Evolutionary conservation across 2,113 vertebrate genomes (phyloP), one percentile per base, ranked within the genome.

Genomic region (Equus przewalskii): DNA sequence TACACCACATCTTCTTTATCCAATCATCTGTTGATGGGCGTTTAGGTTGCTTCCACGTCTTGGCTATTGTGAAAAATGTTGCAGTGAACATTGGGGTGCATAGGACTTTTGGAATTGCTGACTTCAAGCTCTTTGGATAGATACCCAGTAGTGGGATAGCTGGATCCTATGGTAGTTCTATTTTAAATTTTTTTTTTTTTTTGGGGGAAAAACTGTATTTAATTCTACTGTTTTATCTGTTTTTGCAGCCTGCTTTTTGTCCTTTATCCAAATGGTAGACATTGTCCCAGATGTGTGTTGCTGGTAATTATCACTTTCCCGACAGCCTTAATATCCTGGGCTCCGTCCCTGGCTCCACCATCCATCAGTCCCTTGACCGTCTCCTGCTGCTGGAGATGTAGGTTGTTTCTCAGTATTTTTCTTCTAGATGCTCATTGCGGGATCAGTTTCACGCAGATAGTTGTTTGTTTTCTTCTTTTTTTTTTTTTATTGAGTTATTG

Each of bases 261-360:
- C 62, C 36, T 18, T 44, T 19, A 3, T 9, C 15, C 36, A 9
- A 5, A 21, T 6, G 80, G 80, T 9, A 26, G 84, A 24, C 33
- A 1, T 9, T 33, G 41, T n/a, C 13, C 11, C 62, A 1, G 22
- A 28, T 46, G 15, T n/a, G 73, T 70, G 1, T n/a, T 14, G 89
- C 81, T 16, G 46, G 60, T 69, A 41, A 88, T 75, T 51, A 6
- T 58, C 69, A 13, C 60, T 19, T 19, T 36, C 30, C 51, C 62
- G 89, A 24, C 7, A 2, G 21, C 36, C 33, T 0, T 28, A 0
- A 1, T 8, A 5, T 7, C 7, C 62, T 2, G 22, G 41, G n/a
- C 30, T 49, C 51, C 9, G 0, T 21, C 60, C 6, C 28, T 0
- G 1, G 62, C 15, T 4, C 80, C 7, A 1, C 51, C 49, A 19